Base-by-base conservation (phyloP, 1,140 invertebrate genomes). In the Apis laboriosa region DNA sequence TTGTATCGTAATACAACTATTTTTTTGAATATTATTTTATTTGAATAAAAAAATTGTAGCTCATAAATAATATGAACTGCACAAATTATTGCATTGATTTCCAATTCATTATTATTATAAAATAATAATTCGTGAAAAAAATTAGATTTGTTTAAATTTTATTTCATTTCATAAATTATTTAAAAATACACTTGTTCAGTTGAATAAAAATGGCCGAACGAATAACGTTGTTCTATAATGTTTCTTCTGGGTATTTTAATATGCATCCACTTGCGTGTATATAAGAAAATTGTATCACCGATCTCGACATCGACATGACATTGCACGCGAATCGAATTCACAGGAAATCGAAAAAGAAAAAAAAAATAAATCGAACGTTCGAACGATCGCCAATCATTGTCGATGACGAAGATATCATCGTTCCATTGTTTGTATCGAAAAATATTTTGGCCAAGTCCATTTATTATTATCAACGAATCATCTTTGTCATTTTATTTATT, bases 251-350 rank as follows among this genome's bases (percentile, higher is more conserved):
- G 64, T 74, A 87, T 24, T 24, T n/a, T 34, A 60, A 53, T 84
- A 85, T 87, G 75, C 86, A 87, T 87, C 82, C 81, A 87, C 77
- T 77, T 87, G 73, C 73, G 74, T 84, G 64, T 87, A 88, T 21
- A 76, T 66, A 28, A 60, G 7, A 83, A 83, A 60, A 51, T 71
- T 64, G 68, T 53, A 81, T 71, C 76, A 63, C 78, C 53, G 67
- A 58, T 51, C 64, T 78, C 24, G 55, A 66, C 51, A 34, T 58
- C 24, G 28, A 56, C 7, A 8, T 53, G n/a, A 63, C 21, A 55
- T 24, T 63, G 17, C 15, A 49, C 64, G 28, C 15, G 19, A 34
- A 24, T 56, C 21, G 51, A 55, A n/a, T 24, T 5, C 19, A 19
- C 21, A 21, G 56, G 53, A n/a, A 13, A 55, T 55, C 53, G 9